Percentiles rank a stretch among this genome's conserved stretches.
phyloP scores from a whole-genome alignment of 2,113 vertebrate species.

The Paraplagusia blochii region DNA sequence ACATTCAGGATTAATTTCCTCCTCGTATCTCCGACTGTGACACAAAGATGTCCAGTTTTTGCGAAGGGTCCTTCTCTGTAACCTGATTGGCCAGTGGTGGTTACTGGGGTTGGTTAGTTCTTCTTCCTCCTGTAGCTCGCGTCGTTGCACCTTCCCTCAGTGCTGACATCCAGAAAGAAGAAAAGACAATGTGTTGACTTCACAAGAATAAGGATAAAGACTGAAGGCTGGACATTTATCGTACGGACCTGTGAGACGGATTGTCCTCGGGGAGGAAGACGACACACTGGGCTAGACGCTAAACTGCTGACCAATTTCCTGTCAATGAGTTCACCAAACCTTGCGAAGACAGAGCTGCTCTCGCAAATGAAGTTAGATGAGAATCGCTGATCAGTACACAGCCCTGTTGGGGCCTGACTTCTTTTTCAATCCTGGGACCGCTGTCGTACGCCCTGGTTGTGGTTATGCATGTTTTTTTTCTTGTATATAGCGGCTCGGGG shows the following conservation, averaged over 20 bases:
- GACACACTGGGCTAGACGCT: not conserved
- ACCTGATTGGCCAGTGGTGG: too few species aligned
- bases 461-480: constrained; percentile 52
- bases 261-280: not conserved
- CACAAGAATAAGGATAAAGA: not conserved
- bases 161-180: too few species aligned
- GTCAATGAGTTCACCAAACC: constrained; percentile 2
- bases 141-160: too few species aligned
- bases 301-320: not conserved
- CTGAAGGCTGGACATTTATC: not conserved
- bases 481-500: constrained; percentile 36
- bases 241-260: not conserved
- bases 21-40: too few species aligned
- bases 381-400: constrained; percentile 13
- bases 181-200: too few species aligned
- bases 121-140: too few species aligned
- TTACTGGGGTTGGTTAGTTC: too few species aligned
- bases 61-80: too few species aligned
- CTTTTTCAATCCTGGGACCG: not conserved
- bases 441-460: constrained; percentile 21
- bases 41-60: too few species aligned
- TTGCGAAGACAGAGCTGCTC: constrained; percentile 3
- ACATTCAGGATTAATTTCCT: too few species aligned
- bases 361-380: constrained; percentile 7
- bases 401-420: not conserved